Percentiles rank a stretch among this genome's conserved stretches.
Evolutionary conservation across 2,113 vertebrate genomes (phyloP).

Genomic region (Phalacrocorax brasilianus): DNA sequence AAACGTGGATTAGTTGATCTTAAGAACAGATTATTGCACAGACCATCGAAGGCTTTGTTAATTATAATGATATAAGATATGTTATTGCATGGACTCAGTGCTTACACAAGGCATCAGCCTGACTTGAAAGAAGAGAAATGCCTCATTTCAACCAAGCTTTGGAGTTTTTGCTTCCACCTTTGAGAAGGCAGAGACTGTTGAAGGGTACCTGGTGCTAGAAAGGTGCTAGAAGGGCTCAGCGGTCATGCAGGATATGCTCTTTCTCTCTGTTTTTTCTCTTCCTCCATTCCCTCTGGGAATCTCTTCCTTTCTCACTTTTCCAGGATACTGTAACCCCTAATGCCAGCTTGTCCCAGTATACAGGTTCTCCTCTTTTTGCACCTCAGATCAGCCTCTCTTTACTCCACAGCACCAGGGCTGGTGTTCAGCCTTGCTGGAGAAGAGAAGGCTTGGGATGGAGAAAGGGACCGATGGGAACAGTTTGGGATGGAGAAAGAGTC

Average conservation of each 20-base stretch:
- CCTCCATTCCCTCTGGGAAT: not conserved
- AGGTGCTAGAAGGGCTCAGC: not conserved
- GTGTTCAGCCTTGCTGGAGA: not conserved
- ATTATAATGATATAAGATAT: not conserved
- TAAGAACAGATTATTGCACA: not conserved
- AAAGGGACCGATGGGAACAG: not conserved
- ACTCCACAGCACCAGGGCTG: not conserved
- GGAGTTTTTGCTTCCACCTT: not conserved
- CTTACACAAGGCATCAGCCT: not conserved
- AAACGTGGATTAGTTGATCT: not conserved
- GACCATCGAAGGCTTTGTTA: not conserved
- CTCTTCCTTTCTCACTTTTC: not conserved
- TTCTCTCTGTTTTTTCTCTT: not conserved
- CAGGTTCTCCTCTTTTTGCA: not conserved
- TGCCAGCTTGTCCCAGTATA: not conserved
- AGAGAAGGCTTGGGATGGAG: not conserved
- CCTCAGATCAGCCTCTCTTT: not conserved
- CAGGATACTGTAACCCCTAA: not conserved
- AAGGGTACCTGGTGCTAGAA: not conserved
- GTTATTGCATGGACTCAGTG: not conserved
- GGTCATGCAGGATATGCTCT: not conserved
- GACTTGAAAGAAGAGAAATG: not conserved
- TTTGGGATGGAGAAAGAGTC: not conserved
- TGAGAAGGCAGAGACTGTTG: not conserved
- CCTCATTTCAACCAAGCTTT: not conserved